Evolutionary conservation across 1,140 invertebrate genomes (phyloP), one percentile per base, ranked within the genome.

Genomic region (Trissolcus basalis): DNA sequence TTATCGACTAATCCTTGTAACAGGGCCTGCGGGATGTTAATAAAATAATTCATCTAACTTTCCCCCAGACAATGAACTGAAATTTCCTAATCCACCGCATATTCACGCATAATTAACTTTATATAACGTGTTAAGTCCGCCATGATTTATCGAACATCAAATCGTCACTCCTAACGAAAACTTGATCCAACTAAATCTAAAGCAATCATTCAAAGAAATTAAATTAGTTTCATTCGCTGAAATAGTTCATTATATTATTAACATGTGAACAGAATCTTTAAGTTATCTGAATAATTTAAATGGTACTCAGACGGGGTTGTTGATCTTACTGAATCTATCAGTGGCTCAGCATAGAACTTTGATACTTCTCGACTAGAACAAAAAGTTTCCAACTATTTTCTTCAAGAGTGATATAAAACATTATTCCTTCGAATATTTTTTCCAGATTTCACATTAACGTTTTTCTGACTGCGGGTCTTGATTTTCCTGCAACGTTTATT

Each of bases 1-100:
- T 79, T 79, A 76, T 53, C 72, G 54, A 63, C 72, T 79, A 79
- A 79, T 79, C 77, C 77, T 55, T 19, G 15, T 65, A 56, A 69
- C 51, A 60, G 64, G 60, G 59, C 47, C 75, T 58, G 71, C 49
- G 44, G 45, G 51, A 61, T 61, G 76, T 77, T 82, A 81, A 83
- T 81, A 79, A 83, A 27, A 27, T 27, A 27, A 81, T 71, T 54
- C 70, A 51, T 79, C 82, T 79, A 82, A 73, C 55, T 78, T 53
- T 76, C 53, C 77, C 71, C 68, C 39, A 50, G 56, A 39, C 36
- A 12, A 2, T 16, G 16, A 51, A 11, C n/a, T 56, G n/a, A 59
- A 73, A 69, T 50, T 68, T 72, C 64, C 61, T 73, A 60, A 78
- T 78, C 76, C 76, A 59, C 48, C 48, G 6, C 19, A 14, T 43